These are phyloP conservation scores for Drosophila buzzatii DNA, from an alignment of 2,888 invertebrate genomes.

Conservation along the genomic window DNA sequence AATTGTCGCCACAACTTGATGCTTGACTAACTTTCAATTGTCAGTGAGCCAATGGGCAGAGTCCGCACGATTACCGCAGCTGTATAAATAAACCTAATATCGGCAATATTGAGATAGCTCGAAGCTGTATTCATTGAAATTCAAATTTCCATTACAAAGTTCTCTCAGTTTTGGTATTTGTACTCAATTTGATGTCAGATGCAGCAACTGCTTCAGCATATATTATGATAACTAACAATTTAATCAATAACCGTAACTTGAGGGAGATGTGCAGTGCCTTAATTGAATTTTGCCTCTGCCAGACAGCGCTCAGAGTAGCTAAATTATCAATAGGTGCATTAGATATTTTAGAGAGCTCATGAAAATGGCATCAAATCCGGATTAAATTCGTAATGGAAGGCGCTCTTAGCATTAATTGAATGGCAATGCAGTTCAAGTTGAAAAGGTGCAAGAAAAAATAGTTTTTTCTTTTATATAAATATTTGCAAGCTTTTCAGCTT, in stretches of 20 bases:
- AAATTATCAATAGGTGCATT: neutral
- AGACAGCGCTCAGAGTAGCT: too few species aligned
- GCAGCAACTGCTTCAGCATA: neutral
- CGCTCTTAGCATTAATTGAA: neutral
- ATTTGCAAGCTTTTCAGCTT: too few species aligned
- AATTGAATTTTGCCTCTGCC: neutral
- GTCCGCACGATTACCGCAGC: neutral
- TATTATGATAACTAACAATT: neutral
- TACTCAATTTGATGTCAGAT: neutral
- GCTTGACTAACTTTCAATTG: neutral
- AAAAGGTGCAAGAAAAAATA: too few species aligned
- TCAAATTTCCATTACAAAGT: neutral
- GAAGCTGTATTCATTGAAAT: neutral
- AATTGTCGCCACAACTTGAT: neutral
- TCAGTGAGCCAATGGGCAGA: neutral
- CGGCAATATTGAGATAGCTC: neutral
- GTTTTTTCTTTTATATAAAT: too few species aligned
- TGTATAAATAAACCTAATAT: neutral
- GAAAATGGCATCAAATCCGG: neutral
- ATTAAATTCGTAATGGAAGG: neutral
- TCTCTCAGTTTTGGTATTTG: neutral
- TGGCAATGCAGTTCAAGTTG: too few species aligned
- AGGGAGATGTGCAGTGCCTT: neutral
- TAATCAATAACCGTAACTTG: neutral
- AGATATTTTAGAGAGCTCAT: neutral